Evolutionary conservation across 2,113 vertebrate genomes (phyloP).

Genomic region (Oncorhynchus keta): DNA sequence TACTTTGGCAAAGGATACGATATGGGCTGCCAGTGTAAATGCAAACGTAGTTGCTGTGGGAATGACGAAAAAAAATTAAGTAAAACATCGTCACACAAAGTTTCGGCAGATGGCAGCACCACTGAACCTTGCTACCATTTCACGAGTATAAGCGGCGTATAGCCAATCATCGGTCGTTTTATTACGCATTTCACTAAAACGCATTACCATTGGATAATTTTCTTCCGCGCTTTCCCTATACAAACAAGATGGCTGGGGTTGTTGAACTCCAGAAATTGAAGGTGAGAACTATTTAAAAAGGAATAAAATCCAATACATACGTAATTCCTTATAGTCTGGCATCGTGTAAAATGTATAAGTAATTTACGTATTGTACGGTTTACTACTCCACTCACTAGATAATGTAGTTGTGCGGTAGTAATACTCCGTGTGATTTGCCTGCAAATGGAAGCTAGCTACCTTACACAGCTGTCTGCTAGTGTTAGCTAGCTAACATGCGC

Average conservation of each 20-base stretch:
- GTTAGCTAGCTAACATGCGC: not conserved
- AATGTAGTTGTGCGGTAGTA: no score
- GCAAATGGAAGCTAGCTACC: no score
- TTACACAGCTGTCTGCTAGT: no score
- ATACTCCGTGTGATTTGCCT: no score
- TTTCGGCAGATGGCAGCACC: conserved; percentile 1
- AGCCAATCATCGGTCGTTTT: not conserved
- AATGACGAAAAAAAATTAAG: no score
- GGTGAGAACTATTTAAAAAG: conserved; percentile 50
- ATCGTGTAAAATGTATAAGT: no score
- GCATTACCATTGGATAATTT: not conserved
- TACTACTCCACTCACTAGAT: no score
- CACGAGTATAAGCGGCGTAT: not conserved
- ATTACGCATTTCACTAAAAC: not conserved
- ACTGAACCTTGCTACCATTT: not conserved
- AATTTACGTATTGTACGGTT: no score
- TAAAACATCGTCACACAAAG: no score
- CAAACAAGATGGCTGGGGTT: conserved; percentile 77
- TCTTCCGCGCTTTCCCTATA: not conserved
- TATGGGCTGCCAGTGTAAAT: no score
- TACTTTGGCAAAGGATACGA: no score
- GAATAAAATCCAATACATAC: not conserved
- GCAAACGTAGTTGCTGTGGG: no score
- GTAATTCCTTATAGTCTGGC: not conserved
- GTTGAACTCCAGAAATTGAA: conserved; percentile 81